A percentile compares a stretch with the other conserved stretches of the same genome.
phyloP scores from a whole-genome alignment of 2,888 invertebrate genomes.

The Lithophane leautieri region DNA sequence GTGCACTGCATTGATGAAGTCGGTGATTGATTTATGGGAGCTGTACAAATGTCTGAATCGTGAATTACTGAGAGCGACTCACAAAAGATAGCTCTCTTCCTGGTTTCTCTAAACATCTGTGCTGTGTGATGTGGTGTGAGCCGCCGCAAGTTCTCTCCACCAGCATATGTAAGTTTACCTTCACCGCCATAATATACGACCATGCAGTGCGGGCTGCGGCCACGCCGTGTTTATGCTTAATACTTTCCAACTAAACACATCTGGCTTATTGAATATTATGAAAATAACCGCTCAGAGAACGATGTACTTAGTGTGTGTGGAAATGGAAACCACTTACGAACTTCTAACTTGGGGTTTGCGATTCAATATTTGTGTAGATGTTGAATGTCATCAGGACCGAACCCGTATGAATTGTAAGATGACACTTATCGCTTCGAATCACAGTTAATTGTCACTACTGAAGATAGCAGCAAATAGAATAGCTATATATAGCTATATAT shows the following conservation, averaged over 20 bases:
- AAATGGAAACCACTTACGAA: constrained; percentile 17
- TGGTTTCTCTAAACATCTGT: neutral
- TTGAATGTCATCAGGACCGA: neutral
- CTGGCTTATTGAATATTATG: constrained; percentile 25
- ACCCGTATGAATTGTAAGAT: neutral
- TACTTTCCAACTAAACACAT: constrained; percentile 14
- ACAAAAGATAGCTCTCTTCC: neutral
- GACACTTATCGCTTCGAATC: neutral
- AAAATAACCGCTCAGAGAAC: constrained; percentile 12
- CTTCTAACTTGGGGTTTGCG: constrained; percentile 1
- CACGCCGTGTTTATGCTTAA: constrained; percentile 26
- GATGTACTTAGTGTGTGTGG: neutral
- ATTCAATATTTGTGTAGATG: constrained; percentile 3
- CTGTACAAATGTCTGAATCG: neutral
- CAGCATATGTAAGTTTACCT: neutral
- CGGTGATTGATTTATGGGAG: neutral
- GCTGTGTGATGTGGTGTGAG: neutral
- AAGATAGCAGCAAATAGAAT: neutral
- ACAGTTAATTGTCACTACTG: neutral
- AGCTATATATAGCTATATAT: too few species aligned
- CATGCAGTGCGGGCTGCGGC: constrained; percentile 26
- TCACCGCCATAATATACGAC: constrained; percentile 13
- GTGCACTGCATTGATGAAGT: neutral
- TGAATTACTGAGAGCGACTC: neutral
- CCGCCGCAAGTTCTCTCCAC: constrained; percentile 2